Base-by-base conservation (phyloP, 2,888 invertebrate species). In the Aricia artaxerxes region DNA sequence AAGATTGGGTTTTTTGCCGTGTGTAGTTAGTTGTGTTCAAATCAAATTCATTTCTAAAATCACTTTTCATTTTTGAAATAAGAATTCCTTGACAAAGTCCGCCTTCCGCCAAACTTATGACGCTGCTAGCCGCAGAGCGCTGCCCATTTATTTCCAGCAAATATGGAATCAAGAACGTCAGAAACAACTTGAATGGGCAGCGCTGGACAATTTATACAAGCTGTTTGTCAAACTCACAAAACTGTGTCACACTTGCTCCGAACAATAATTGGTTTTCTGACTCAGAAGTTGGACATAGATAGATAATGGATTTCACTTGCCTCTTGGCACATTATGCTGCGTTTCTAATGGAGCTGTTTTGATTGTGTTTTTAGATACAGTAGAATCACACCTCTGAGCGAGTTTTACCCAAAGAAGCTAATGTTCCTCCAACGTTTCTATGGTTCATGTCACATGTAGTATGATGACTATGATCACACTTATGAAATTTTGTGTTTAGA, bases 221-320 rank as follows among this genome's bases (percentile, higher is more conserved):
- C 78, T 79, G 79, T 80, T 64, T 60, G 73, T 64, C 53, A 75
- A 75, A 78, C 72, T 78, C 77, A 57, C 77, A 72, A 78, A 80
- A 81, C 40, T 64, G 79, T 80, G 73, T 60, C 78, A 72, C 72
- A 78, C 69, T 81, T 81, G 73, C 49, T 73, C 35, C 40, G 11
- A 79, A 77, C 78, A 81, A 79, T 82, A 82, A 82, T 82, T 82
- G 79, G 80, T 80, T 82, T 82, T 79, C 80, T 80, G 79, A 81
- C 77, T 77, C 77, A 79, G 79, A 75, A 78, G 79, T 79, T 72
- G 64, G 64, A 76, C 78, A 80, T 64, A 80, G 73, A 73, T 73
- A 73, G 44, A 44, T 72, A 31, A 40, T 44, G 73, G 44, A 40
- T 40, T 9, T 44, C 44, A 24, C 24, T 44, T 69, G 64, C 13